phyloP scores from a whole-genome alignment of 1,140 invertebrate genomes.

The Melanaphis sacchari region DNA sequence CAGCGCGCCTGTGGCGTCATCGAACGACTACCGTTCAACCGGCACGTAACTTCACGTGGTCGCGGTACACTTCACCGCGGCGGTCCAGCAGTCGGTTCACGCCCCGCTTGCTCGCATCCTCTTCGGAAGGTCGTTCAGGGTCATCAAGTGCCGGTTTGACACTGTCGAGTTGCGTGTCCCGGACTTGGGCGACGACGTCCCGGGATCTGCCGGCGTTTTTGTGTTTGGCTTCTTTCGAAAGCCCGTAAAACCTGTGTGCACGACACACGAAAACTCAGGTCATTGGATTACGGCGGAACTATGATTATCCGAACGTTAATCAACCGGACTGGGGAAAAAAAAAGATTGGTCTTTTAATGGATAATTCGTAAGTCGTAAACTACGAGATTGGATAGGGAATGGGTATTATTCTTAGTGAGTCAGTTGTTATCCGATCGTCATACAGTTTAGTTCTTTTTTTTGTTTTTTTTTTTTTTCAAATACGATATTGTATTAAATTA shows the following conservation, averaged over 20 bases:
- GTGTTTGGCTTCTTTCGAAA: background rate
- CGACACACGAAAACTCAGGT: background rate
- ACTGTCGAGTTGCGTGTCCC: background rate
- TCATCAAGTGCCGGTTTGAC: background rate
- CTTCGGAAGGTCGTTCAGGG: background rate
- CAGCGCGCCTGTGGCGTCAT: background rate
- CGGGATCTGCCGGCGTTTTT: background rate
- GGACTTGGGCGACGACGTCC: background rate
- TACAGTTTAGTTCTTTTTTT: no score
- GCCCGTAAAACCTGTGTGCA: background rate
- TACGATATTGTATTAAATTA: no score
- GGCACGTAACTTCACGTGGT: background rate
- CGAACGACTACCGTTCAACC: background rate
- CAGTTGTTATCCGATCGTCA: no score
- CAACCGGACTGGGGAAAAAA: no score
- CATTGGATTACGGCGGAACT: no score
- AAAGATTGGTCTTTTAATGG: no score
- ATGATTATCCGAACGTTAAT: no score
- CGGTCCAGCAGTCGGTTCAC: background rate
- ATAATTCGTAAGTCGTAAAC: no score
- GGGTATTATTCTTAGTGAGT: no score
- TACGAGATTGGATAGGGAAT: no score
- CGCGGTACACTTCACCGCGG: background rate
- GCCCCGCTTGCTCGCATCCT: background rate
- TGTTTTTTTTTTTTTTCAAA: no score